Conservation (phyloP, 2,888 invertebrate species). For the Polia nebulosa region DNA sequence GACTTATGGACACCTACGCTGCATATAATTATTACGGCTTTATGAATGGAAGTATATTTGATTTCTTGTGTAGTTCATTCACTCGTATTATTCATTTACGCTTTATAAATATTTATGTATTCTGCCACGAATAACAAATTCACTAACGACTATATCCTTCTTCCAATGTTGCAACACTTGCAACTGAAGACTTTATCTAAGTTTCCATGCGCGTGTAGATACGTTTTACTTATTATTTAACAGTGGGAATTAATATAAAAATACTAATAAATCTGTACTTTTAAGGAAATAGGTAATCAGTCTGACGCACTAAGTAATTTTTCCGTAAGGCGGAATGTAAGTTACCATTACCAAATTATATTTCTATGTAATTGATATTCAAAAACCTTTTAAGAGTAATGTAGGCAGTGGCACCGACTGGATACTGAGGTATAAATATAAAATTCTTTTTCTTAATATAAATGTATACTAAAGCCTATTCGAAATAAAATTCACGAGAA, state of each 20-base stretch:
- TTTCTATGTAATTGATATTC: background rate
- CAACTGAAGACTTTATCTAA: background rate
- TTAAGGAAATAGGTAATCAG: background rate
- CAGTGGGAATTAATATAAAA: background rate
- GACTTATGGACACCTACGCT: slow-evolving; percentile 82
- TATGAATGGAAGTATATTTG: slow-evolving; percentile 85
- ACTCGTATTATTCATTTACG: slow-evolving; percentile 72
- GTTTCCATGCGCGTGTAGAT: background rate
- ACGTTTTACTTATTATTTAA: background rate
- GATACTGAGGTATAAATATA: background rate
- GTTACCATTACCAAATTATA: background rate
- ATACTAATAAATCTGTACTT: background rate
- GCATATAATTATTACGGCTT: slow-evolving; percentile 77
- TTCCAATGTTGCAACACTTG: slow-evolving; percentile 1
- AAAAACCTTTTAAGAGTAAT: background rate
- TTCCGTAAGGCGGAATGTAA: background rate
- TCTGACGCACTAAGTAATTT: background rate
- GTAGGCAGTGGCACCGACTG: background rate
- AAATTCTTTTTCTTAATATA: background rate
- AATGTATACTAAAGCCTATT: background rate
- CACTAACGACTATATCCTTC: background rate
- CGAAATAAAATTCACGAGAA: slow-evolving; percentile 8
- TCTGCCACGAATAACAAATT: slow-evolving; percentile 34
- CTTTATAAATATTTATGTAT: slow-evolving; percentile 71
- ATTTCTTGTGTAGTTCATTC: slow-evolving; percentile 81